phyloP scores from a whole-genome alignment of 2,888 invertebrate species.

The Pseudanteris insignis region DNA sequence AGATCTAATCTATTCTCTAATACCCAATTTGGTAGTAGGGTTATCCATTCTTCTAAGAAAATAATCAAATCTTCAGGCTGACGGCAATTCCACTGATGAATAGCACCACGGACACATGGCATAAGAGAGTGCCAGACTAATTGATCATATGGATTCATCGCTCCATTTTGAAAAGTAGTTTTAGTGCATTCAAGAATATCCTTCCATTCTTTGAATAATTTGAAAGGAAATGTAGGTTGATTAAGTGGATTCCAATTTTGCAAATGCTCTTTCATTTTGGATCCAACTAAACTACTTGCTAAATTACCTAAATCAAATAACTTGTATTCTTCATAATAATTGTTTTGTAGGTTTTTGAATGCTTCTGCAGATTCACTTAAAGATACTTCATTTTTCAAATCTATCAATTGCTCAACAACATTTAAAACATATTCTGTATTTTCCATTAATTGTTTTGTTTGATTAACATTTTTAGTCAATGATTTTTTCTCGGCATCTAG shows the following conservation, averaged over 20 bases:
- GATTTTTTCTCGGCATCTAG: constrained; percentile 82
- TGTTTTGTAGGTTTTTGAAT: constrained; percentile 71
- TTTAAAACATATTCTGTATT: constrained; percentile 76
- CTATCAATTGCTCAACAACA: constrained; percentile 73
- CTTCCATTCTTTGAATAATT: constrained; percentile 77
- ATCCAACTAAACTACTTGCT: constrained; percentile 85
- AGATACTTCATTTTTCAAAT: constrained; percentile 69
- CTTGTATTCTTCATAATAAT: constrained; percentile 81
- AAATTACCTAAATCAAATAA: constrained; percentile 84
- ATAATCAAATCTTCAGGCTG: constrained; percentile 80
- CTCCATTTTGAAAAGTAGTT: constrained; percentile 62
- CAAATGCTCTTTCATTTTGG: constrained; percentile 80
- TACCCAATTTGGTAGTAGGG: constrained; percentile 84
- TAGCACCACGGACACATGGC: constrained; percentile 79
- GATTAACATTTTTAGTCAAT: constrained; percentile 73
- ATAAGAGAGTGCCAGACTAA: constrained; percentile 92
- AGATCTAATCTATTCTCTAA: constrained; percentile 81
- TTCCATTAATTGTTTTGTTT: constrained; percentile 79
- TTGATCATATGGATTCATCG: constrained; percentile 79
- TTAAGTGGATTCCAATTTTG: constrained; percentile 82
- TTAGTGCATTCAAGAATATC: constrained; percentile 69
- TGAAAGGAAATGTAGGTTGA: constrained; percentile 73
- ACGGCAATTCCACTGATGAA: constrained; percentile 84
- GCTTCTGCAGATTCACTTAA: constrained; percentile 71
- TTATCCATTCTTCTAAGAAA: constrained; percentile 83